Evolutionary conservation across 1,140 invertebrate genomes (phyloP).

Genomic region (Solen grandis): DNA sequence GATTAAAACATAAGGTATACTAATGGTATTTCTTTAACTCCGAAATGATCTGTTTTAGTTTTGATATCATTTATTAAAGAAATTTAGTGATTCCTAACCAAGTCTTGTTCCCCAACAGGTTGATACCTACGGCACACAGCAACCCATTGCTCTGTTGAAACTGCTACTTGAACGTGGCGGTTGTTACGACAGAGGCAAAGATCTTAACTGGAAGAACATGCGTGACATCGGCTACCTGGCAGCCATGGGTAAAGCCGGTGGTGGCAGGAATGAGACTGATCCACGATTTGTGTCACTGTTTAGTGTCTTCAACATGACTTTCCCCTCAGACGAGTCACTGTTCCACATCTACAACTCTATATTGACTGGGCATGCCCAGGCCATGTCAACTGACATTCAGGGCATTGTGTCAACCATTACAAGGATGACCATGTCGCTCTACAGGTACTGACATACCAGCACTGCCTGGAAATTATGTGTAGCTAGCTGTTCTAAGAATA

Average conservation of each 20-base stretch:
- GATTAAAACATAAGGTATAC: no score
- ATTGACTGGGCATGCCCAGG: slow-evolving; percentile 87
- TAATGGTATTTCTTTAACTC: no score
- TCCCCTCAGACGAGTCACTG: slow-evolving; percentile 86
- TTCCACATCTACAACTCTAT: slow-evolving; percentile 87
- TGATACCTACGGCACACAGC: slow-evolving; percentile 94
- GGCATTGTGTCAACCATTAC: slow-evolving; percentile 86
- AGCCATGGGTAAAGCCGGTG: slow-evolving; percentile 87
- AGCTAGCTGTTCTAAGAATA: no score
- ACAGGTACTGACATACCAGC: no score
- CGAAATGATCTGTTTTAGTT: no score
- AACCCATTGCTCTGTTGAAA: slow-evolving; percentile 94
- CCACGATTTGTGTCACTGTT: slow-evolving; percentile 94
- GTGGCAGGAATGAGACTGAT: slow-evolving; percentile 93
- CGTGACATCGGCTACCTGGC: slow-evolving; percentile 87
- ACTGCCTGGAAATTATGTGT: no score
- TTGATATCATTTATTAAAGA: no score
- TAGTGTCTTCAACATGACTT: slow-evolving; percentile 91
- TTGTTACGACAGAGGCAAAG: slow-evolving; percentile 93
- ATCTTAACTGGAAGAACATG: slow-evolving; percentile 93
- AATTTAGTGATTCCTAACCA: no score
- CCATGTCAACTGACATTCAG: slow-evolving; percentile 87
- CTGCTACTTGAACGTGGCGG: slow-evolving; percentile 91
- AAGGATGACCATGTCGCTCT: slow-evolving; percentile 90
- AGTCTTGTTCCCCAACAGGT: no score